These are phyloP conservation scores for Onthophagus sagittarius DNA, from an alignment of 2,888 invertebrate species.

Conservation along the genomic window DNA sequence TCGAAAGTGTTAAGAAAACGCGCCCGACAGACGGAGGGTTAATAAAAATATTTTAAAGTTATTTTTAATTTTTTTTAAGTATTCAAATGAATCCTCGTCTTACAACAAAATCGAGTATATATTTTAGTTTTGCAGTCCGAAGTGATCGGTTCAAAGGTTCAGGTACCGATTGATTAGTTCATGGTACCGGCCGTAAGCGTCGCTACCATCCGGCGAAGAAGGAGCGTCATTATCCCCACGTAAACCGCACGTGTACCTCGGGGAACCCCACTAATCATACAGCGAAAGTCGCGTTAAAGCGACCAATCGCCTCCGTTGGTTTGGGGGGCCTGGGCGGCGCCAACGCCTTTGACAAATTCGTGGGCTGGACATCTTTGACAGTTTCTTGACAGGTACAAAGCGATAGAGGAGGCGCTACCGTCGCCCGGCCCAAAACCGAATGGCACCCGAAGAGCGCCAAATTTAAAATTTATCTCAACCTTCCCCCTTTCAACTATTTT, in stretches of 20 bases:
- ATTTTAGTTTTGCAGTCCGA: background rate
- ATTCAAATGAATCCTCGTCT: too few species aligned
- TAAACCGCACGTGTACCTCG: conserved; percentile 32
- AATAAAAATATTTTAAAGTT: too few species aligned
- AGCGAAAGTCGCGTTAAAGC: conserved; percentile 38
- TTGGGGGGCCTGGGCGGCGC: conserved; percentile 46
- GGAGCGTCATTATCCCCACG: conserved; percentile 27
- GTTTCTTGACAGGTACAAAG: conserved; percentile 49
- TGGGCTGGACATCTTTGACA: conserved; percentile 49
- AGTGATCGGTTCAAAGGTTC: conserved; percentile 23
- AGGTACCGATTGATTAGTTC: conserved; percentile 42
- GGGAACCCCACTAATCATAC: conserved; percentile 42
- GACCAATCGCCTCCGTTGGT: conserved; percentile 43
- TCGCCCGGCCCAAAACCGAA: conserved; percentile 49
- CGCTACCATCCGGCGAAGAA: conserved; percentile 43
- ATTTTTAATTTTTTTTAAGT: too few species aligned
- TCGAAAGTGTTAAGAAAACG: too few species aligned
- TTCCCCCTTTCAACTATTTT: too few species aligned
- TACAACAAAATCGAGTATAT: too few species aligned
- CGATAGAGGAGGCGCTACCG: conserved; percentile 49
- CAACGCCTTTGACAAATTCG: conserved; percentile 46
- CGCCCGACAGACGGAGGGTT: too few species aligned
- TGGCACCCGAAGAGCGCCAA: conserved; percentile 47
- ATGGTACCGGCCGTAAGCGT: conserved; percentile 40
- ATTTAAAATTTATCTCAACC: too few species aligned